Base-by-base conservation (phyloP, 2,113 vertebrate genomes). In the Gnathochromis pfefferi region DNA sequence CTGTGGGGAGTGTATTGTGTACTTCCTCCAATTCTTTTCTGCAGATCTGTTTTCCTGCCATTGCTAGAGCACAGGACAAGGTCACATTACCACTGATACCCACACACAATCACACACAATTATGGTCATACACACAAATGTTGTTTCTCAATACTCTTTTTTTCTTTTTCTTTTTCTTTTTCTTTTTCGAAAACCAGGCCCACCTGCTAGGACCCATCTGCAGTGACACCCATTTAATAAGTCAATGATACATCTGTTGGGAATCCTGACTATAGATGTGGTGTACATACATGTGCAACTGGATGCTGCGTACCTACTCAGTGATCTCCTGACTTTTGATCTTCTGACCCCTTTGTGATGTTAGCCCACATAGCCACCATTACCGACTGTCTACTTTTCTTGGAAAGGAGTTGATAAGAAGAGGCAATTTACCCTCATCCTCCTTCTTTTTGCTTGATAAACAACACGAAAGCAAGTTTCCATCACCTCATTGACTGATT, bases 21-120 rank as follows among this genome's bases (percentile, higher is more conserved):
- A 91, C 85, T 92, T 94, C 93, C 93, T 92, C 45, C 88, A 38
- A 93, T 94, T 95, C 91, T 92, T 94, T 87, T 87, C 70, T 38
- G 79, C 33, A 4, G 63, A 88, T 92, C 75, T 83, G 78, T 88
- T 90, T 93, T 91, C 80, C 89, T 89, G 73, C 80, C 84, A 23
- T 21, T 53, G 85, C 85, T 70, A 2, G 57, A 86, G 87, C 80
- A 80, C 79, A 54, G 90, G 63, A 91, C 89, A 92, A 93, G 85
- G 92, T 92, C 75, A 7, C 85, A 82, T 84, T 84, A 84, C 23
- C 40, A 45, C 58, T 5, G 28, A 86, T n/a, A 70, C 81, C 57
- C 81, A 90, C 83, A 63, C n/a, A 19, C 47, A 17, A 33, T 60
- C 84, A 91, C 82, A 51, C 26, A 55, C 42, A 23, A 78, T 65